phyloP scores from a whole-genome alignment of 2,797 vertebrate genomes.

The Pachyuromys duprasi region DNA sequence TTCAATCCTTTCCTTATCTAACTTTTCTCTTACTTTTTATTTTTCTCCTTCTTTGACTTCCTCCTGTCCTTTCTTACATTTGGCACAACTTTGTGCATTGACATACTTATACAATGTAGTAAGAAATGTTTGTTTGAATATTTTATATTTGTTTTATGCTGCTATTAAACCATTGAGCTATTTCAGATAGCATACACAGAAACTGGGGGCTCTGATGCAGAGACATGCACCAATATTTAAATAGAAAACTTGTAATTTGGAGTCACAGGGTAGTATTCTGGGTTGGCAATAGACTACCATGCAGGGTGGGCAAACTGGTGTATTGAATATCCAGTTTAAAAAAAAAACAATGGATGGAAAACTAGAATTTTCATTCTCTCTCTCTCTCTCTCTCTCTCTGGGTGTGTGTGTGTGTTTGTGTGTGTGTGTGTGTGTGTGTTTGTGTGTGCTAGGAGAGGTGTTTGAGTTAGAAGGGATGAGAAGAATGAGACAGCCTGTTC shows the following conservation, averaged over 20 bases:
- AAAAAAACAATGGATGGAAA: background rate
- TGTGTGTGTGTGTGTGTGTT: background rate
- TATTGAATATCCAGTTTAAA: background rate
- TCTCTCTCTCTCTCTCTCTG: no score
- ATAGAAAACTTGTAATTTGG: background rate
- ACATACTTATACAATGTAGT: fast-evolving
- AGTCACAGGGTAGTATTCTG: fast-evolving
- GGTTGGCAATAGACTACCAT: no score
- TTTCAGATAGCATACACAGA: background rate
- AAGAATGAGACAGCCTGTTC: no score
- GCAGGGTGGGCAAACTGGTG: fast-evolving
- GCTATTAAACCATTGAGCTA: background rate
- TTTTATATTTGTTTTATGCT: background rate
- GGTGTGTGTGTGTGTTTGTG: background rate
- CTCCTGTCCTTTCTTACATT: background rate
- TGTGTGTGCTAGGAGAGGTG: background rate
- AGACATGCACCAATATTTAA: background rate
- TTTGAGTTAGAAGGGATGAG: no score
- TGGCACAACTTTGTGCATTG: fast-evolving
- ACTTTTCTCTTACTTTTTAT: background rate
- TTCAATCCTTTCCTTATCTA: background rate
- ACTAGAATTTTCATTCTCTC: background rate
- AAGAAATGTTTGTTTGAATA: background rate
- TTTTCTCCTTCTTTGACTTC: background rate
- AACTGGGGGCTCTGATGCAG: background rate